Evolutionary conservation across 2,113 vertebrate species (phyloP), one percentile per base, ranked within the genome.

Genomic region (Haemorhous mexicanus): DNA sequence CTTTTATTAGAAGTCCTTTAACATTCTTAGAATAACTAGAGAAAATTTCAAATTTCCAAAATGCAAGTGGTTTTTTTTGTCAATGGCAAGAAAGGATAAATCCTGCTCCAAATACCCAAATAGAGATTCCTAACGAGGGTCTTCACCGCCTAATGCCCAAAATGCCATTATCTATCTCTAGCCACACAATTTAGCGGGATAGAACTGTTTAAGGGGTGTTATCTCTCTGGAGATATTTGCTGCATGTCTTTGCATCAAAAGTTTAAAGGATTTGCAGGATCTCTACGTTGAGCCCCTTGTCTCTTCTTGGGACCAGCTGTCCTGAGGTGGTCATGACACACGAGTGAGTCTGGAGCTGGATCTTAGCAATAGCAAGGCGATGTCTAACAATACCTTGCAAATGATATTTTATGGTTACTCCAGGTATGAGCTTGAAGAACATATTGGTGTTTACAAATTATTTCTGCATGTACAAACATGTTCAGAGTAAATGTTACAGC

Each of bases 231-330:
- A 7, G 49, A 7, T 16, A 75, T 68, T 73, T 32, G 5, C 41
- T 30, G 18, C 2, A 5, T 1, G 0, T 23, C 20, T 68, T 17
- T 43, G 21, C 8, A 23, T 10, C 4, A 5, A 11, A 72, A 67
- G 7, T 44, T 53, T 8, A 20, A 35, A 44, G n/a, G 20, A 33
- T 59, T 67, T 84, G 5, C 32, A 16, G 32, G 33, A 80, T n/a
- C 12, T 90, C n/a, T 3, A 2, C 11, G 1, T 18, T 49, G 16
- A 68, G 32, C 21, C 44, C 27, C 43, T 23, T 49, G 37, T 33
- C 6, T 63, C 5, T 8, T 12, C 12, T 26, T 20, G 27, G 39
- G 33, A 39, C 6, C 35, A 21, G 3, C 37, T 76, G 47, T 13
- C 63, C 21, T 13, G 7, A 35, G 46, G 39, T 13, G 35, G 4